phyloP scores from a whole-genome alignment of 1,140 invertebrate species.

The Drosophila baimaii region DNA sequence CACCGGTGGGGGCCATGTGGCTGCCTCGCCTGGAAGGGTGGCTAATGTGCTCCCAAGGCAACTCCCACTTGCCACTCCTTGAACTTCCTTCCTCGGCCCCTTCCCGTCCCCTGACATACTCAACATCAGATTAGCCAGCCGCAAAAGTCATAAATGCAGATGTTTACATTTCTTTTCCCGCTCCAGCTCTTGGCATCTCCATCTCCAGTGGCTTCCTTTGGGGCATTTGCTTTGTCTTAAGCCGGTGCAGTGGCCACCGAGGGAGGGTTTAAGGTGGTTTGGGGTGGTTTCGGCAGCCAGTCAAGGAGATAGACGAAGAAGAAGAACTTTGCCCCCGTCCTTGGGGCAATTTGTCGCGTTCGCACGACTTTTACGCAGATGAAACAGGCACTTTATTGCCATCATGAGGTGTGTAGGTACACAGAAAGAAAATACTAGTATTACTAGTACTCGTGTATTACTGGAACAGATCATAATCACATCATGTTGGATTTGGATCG shows the following conservation, averaged over 20 bases:
- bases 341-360: slow-evolving; percentile 78
- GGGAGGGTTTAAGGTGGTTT: not conserved
- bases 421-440: not conserved
- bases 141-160: slow-evolving; percentile 82
- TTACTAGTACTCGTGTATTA: too few relatives aligned
- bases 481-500: too few relatives aligned
- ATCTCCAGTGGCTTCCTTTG: slow-evolving; percentile 28
- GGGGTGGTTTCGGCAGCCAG: not conserved
- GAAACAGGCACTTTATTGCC: slow-evolving; percentile 75
- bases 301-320: slow-evolving; percentile 4
- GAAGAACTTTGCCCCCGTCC: slow-evolving; percentile 17
- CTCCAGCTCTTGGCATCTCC: slow-evolving; percentile 4
- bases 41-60: slow-evolving; percentile 28
- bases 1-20: slow-evolving; percentile 42
- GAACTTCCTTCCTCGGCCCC: slow-evolving; percentile 23
- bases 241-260: slow-evolving; percentile 24
- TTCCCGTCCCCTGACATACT: slow-evolving; percentile 59
- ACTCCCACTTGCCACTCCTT: slow-evolving; percentile 18
- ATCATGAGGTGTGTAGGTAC: slow-evolving; percentile 29
- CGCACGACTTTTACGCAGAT: slow-evolving; percentile 75
- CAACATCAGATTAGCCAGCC: slow-evolving; percentile 79
- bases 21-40: slow-evolving; percentile 9
- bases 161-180: slow-evolving; percentile 72
- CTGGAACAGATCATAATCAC: too few relatives aligned
- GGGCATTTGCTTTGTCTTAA: slow-evolving; percentile 74